Evolutionary conservation across 2,797 vertebrate genomes (phyloP).

Genomic region (Sebastes hubbsi): DNA sequence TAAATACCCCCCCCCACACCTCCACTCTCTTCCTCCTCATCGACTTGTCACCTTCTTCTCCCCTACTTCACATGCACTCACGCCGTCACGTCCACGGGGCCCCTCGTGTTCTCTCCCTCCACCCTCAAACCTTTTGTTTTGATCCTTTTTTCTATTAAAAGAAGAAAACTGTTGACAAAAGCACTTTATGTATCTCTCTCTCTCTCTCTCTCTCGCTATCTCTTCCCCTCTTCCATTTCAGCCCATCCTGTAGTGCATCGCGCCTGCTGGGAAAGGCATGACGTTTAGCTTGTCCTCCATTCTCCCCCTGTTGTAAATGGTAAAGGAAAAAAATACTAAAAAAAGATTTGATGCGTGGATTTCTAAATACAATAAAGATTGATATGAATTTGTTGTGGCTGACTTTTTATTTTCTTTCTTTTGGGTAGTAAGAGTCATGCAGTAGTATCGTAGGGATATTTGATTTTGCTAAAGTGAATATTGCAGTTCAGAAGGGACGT

Average conservation of each 20-base stretch:
- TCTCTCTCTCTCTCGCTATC: slow-evolving; percentile 25
- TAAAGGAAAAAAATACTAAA: slow-evolving; percentile 67
- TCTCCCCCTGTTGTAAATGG: slow-evolving; percentile 79
- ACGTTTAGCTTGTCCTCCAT: slow-evolving; percentile 77
- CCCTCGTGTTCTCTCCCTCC: slow-evolving; percentile 48
- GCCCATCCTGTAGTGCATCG: slow-evolving; percentile 81
- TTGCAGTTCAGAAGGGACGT: background rate
- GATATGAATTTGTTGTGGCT: slow-evolving; percentile 81
- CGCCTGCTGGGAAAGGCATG: slow-evolving; percentile 81
- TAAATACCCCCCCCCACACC: slow-evolving; percentile 72
- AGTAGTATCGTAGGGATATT: background rate
- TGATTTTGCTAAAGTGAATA: background rate
- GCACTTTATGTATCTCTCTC: slow-evolving; percentile 93
- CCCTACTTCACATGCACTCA: slow-evolving; percentile 67
- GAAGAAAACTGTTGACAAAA: slow-evolving; percentile 89
- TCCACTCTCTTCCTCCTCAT: slow-evolving; percentile 81
- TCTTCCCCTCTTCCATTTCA: slow-evolving; percentile 59
- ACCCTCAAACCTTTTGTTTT: slow-evolving; percentile 78
- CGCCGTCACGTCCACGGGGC: slow-evolving; percentile 49
- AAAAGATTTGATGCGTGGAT: slow-evolving; percentile 85
- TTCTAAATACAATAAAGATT: slow-evolving; percentile 90
- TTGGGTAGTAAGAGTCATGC: background rate
- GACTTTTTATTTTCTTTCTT: background rate
- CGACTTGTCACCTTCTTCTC: slow-evolving; percentile 43
- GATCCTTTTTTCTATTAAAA: slow-evolving; percentile 85